These are phyloP conservation scores for Drosophila paracracens DNA, from an alignment of 2,888 invertebrate genomes.

Conservation along the genomic window DNA sequence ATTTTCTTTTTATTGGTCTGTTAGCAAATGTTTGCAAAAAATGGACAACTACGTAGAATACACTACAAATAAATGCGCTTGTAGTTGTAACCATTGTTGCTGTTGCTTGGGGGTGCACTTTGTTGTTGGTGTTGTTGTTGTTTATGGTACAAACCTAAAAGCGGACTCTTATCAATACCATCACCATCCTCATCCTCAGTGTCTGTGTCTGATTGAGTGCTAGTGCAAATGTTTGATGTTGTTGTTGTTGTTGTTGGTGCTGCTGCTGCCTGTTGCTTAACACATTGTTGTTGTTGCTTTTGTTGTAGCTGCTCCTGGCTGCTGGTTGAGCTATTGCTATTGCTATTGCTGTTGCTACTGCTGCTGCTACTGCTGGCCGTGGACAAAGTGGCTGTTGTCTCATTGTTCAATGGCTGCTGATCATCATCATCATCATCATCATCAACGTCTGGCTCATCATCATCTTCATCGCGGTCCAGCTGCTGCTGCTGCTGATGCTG, in stretches of 20 bases:
- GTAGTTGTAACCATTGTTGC: conserved; percentile 18
- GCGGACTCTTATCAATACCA: conserved; percentile 84
- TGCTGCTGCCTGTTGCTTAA: conserved; percentile 17
- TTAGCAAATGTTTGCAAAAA: conserved; percentile 13
- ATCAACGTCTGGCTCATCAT: conserved; percentile 64
- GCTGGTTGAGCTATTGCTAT: conserved; percentile 28
- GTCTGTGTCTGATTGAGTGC: conserved; percentile 69
- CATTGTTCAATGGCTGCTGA: conserved; percentile 82
- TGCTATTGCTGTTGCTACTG: conserved; percentile 19
- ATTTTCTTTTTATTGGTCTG: neutral
- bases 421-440: conserved; percentile 62
- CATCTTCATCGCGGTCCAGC: conserved; percentile 26
- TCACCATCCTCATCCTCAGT: conserved; percentile 77
- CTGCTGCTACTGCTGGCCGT: conserved; percentile 53
- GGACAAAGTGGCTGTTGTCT: conserved; percentile 66
- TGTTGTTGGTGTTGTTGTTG: conserved; percentile 48
- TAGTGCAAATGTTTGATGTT: conserved; percentile 68
- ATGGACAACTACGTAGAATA: conserved; percentile 12
- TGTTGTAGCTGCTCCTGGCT: conserved; percentile 31
- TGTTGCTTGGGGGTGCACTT: conserved; percentile 26
- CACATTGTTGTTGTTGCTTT: conserved; percentile 18
- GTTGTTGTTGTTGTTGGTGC: conserved; percentile 45
- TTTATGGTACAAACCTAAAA: conserved; percentile 84
- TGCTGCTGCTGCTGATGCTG: conserved; percentile 34
- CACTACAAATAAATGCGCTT: conserved; percentile 22